Percentiles rank a stretch among this genome's conserved stretches.
Conservation (phyloP, 37 sponge, comb jelly and placozoan genomes). For the Ianthella basta region DNA sequence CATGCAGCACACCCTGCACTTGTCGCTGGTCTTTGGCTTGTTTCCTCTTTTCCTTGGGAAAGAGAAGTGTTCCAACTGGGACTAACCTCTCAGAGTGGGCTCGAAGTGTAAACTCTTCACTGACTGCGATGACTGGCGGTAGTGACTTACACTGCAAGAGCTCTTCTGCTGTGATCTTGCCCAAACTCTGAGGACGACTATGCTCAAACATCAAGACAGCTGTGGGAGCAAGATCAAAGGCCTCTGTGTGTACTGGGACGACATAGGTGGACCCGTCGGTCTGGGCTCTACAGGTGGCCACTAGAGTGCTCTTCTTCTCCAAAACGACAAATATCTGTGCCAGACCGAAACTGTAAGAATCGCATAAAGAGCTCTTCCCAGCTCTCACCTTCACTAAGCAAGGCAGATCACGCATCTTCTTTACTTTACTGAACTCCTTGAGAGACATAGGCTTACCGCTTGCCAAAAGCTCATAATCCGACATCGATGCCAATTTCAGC, state of each 20-base stretch:
- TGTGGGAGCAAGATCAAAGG: neutral
- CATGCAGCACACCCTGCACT: too few relatives aligned
- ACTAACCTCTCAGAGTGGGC: too few relatives aligned
- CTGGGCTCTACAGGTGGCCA: neutral
- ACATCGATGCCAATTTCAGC: too few relatives aligned
- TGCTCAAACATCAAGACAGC: neutral
- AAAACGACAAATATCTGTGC: conserved; percentile 6
- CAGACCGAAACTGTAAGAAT: neutral
- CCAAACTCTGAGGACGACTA: neutral
- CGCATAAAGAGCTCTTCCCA: neutral
- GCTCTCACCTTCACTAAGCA: neutral
- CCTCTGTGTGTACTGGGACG: neutral
- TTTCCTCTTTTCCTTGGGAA: conserved; percentile 9
- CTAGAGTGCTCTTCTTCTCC: neutral
- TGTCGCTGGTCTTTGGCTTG: neutral
- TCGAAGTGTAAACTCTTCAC: too few relatives aligned
- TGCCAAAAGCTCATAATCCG: too few relatives aligned
- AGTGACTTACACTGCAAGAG: too few relatives aligned
- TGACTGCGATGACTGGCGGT: too few relatives aligned
- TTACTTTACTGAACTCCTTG: neutral
- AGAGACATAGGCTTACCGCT: neutral
- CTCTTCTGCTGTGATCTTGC: neutral
- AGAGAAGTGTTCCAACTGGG: conserved; percentile 13
- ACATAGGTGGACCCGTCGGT: neutral
- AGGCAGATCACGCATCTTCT: conserved; percentile 1